Conservation (phyloP, 53 echinoderm and acorn worm species). For the Mesocentrotus franciscanus region DNA sequence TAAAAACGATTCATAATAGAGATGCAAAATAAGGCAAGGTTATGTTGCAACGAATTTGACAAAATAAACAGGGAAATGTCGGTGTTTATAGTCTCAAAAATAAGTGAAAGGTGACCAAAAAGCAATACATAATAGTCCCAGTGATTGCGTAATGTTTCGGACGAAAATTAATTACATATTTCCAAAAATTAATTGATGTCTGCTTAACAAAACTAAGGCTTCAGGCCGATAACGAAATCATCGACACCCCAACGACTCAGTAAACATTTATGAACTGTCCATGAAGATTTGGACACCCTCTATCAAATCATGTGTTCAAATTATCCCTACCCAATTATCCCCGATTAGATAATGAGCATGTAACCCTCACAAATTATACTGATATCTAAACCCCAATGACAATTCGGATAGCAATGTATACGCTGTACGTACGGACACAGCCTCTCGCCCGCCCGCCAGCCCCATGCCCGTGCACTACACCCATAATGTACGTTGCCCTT, state of each 20-base stretch:
- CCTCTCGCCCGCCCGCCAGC: background rate
- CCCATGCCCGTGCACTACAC: background rate
- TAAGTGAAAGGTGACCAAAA: background rate
- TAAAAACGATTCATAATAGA: background rate
- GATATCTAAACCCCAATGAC: background rate
- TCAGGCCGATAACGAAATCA: constrained; percentile 39
- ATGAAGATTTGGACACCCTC: background rate
- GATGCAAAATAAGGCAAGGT: background rate
- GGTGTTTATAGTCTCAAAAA: background rate
- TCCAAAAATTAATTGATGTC: background rate
- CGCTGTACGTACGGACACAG: background rate
- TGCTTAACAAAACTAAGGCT: background rate
- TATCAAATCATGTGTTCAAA: constrained; percentile 6
- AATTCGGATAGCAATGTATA: background rate
- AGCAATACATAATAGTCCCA: background rate
- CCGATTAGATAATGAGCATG: constrained; percentile 46
- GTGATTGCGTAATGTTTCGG: background rate
- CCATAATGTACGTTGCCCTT: constrained; percentile 29
- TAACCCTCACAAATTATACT: background rate
- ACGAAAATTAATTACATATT: background rate
- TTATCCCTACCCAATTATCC: background rate
- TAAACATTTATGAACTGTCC: background rate
- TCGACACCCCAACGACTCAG: background rate
- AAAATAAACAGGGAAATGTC: background rate
- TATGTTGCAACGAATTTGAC: constrained; percentile 22